Conservation (phyloP, 2,888 invertebrate species). For the Penaeus monodon region DNA sequence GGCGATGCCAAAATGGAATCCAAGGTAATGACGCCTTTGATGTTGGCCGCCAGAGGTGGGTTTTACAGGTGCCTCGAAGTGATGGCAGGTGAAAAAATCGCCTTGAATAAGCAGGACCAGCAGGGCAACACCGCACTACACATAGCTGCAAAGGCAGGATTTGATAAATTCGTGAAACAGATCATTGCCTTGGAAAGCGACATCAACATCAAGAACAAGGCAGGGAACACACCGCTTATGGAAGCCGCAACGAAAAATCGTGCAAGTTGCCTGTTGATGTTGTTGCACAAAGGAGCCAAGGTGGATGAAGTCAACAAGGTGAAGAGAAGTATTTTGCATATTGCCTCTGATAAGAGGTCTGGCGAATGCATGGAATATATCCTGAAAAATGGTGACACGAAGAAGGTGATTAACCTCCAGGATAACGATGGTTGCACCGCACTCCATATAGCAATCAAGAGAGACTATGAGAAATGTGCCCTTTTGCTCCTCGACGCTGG, state of each 20-base stretch:
- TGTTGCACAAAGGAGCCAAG: conserved; percentile 19
- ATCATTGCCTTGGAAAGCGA: conserved; percentile 8
- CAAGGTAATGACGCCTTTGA: conserved; percentile 29
- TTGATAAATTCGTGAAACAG: conserved; percentile 16
- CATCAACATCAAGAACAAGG: conserved; percentile 24
- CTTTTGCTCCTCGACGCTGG: conserved; percentile 22
- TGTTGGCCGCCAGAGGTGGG: conserved; percentile 40
- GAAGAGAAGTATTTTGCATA: conserved; percentile 27
- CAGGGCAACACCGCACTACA: conserved; percentile 49
- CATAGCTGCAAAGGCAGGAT: conserved; percentile 42
- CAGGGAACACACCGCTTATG: conserved; percentile 50
- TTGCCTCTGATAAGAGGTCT: conserved; percentile 34
- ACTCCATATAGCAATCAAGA: conserved; percentile 34
- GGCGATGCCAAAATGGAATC: background rate
- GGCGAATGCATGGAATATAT: conserved; percentile 35
- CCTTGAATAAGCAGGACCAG: conserved; percentile 12
- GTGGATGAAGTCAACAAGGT: background rate
- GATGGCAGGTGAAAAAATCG: conserved; percentile 1
- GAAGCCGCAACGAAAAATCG: conserved; percentile 33
- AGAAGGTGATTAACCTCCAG: conserved; percentile 26
- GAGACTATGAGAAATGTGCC: conserved; percentile 15
- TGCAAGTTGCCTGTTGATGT: conserved; percentile 3
- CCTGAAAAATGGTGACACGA: conserved; percentile 8
- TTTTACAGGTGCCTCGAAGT: conserved; percentile 31
- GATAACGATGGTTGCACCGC: conserved; percentile 28